A percentile compares a stretch with the other conserved stretches of the same genome.
These are phyloP conservation scores for Brienomyrus longianalis DNA, from an alignment of 2,113 vertebrate genomes.

Conservation along the genomic window DNA sequence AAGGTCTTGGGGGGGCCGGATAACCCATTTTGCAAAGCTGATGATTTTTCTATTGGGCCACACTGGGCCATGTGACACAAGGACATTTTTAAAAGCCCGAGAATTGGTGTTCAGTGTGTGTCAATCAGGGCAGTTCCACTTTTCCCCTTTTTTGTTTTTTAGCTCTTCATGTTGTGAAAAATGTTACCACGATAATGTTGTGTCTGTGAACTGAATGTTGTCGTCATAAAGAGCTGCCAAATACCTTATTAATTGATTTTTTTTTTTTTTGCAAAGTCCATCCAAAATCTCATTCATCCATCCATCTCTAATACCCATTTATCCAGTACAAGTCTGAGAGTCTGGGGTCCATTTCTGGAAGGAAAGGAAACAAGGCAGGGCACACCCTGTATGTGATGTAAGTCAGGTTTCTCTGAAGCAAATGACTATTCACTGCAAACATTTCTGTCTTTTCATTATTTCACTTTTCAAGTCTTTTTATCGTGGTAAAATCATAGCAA, in stretches of 20 bases:
- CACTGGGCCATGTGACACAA: background rate
- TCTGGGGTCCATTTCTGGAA: background rate
- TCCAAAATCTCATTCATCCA: background rate
- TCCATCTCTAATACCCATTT: background rate
- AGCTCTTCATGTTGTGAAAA: background rate
- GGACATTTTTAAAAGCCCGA: background rate
- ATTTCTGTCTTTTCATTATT: background rate
- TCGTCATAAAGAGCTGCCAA: background rate
- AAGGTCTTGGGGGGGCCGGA: background rate
- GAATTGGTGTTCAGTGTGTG: background rate
- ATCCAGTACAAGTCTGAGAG: background rate
- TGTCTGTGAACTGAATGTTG: background rate
- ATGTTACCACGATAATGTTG: background rate
- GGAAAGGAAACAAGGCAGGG: background rate
- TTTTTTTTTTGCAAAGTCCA: background rate
- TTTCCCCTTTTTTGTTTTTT: background rate
- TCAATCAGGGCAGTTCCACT: background rate
- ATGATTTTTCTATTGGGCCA: background rate
- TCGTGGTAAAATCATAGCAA: background rate
- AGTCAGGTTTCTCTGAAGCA: background rate
- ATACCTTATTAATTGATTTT: background rate
- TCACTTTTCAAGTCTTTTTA: background rate
- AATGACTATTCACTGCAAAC: background rate
- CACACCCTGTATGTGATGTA: background rate
- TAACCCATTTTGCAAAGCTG: background rate